phyloP scores from a whole-genome alignment of 1,140 invertebrate genomes.

The Anoplolepis gracilipes region DNA sequence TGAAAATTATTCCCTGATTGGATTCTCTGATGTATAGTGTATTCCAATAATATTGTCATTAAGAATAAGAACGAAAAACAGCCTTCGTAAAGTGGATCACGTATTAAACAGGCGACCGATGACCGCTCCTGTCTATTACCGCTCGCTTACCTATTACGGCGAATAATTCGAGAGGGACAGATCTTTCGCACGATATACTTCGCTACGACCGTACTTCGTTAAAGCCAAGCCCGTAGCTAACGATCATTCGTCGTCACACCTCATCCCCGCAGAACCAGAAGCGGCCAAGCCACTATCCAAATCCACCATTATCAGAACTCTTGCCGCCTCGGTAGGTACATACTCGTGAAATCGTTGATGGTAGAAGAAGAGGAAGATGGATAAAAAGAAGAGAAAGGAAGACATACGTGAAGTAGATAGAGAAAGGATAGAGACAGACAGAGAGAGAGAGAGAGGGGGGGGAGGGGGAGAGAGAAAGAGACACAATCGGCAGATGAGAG shows the following conservation, averaged over 20 bases:
- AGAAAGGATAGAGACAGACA: neutral
- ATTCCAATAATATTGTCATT: neutral
- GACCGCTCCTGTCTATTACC: neutral
- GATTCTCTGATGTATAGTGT: neutral
- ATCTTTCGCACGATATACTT: constrained; percentile 57
- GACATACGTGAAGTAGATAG: constrained; percentile 15
- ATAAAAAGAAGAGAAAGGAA: constrained; percentile 18
- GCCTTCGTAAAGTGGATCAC: constrained; percentile 13
- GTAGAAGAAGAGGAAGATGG: constrained; percentile 22
- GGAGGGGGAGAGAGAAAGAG: neutral
- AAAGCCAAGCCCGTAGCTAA: constrained; percentile 59
- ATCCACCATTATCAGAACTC: constrained; percentile 79
- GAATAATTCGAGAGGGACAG: constrained; percentile 33
- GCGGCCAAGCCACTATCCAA: constrained; percentile 73
- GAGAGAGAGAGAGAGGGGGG: constrained; percentile 17
- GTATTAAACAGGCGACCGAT: constrained; percentile 26
- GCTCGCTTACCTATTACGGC: constrained; percentile 21
- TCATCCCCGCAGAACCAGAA: constrained; percentile 43
- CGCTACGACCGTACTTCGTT: constrained; percentile 62
- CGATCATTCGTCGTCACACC: constrained; percentile 54
- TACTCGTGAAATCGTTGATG: constrained; percentile 71
- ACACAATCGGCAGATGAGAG: constrained; percentile 31
- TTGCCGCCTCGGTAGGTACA: constrained; percentile 72
- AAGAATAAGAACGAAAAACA: constrained; percentile 23
- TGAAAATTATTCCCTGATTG: constrained; percentile 16